Conservation (phyloP, 2,113 vertebrate species). For the Bufo gargarizans region DNA sequence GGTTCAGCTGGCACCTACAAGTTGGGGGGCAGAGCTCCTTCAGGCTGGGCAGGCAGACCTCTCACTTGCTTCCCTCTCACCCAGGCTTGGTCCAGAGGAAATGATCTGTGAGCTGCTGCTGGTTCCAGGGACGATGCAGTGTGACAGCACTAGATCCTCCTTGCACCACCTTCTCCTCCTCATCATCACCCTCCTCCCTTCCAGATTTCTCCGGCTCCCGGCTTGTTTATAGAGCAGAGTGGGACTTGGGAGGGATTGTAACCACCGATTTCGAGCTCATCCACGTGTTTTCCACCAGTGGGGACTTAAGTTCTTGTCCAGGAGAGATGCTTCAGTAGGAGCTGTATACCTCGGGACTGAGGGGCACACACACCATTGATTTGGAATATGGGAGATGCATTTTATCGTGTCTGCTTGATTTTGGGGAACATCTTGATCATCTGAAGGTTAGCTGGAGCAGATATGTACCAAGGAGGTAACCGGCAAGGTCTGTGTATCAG, state of each 20-base stretch:
- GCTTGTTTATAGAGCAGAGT: constrained; percentile 58
- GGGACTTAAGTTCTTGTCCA: not conserved
- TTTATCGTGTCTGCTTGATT: not conserved
- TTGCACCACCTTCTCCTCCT: constrained; percentile 36
- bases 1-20: not conserved
- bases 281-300: constrained; percentile 62
- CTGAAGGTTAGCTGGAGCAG: constrained; percentile 1
- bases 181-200: not conserved
- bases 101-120: constrained; percentile 43
- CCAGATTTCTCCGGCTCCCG: not conserved
- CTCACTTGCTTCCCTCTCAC: not conserved
- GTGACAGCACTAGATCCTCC: constrained; percentile 23
- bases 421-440: constrained; percentile 59
- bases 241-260: constrained; percentile 28
- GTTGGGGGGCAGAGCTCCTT: not conserved
- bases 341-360: not conserved
- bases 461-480: not conserved
- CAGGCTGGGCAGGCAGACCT: not conserved
- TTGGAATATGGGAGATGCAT: not conserved
- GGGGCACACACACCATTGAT: not conserved
- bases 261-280: constrained; percentile 35
- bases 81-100: constrained; percentile 35
- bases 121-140: constrained; percentile 13
- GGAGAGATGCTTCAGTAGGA: constrained; percentile 14
- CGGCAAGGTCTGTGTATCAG: not conserved